phyloP scores from a whole-genome alignment of 2,797 vertebrate species.

The Anguilla pacifica region DNA sequence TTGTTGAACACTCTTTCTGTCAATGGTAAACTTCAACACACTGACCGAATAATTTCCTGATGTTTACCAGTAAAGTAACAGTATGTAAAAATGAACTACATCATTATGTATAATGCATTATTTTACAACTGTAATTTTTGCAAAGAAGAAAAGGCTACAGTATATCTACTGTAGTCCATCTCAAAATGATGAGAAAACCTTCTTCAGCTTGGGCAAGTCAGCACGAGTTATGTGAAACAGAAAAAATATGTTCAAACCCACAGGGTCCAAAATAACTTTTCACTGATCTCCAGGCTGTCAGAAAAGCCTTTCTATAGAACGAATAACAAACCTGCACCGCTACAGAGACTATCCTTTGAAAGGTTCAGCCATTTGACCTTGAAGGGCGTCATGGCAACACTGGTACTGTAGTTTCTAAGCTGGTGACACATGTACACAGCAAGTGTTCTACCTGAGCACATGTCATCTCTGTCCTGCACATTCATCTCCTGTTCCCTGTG shows the following conservation, averaged over 20 bases:
- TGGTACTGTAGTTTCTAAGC: not conserved
- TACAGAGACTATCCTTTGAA: not conserved
- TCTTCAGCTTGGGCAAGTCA: not conserved
- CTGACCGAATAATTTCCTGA: not conserved
- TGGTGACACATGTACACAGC: not conserved
- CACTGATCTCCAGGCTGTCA: not conserved
- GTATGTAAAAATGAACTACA: not conserved
- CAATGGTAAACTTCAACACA: not conserved
- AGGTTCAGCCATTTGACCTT: not conserved
- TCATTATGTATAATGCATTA: not conserved
- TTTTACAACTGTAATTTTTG: not conserved
- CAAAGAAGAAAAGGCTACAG: not conserved
- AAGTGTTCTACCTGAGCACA: not conserved
- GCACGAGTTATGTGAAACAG: not conserved
- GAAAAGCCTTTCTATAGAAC: not conserved
- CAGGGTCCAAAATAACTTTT: slow-evolving; percentile 9
- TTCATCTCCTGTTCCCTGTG: not conserved
- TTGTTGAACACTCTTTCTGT: not conserved
- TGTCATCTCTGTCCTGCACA: not conserved
- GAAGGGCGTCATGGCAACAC: not conserved
- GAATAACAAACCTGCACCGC: not conserved
- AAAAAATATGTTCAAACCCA: slow-evolving; percentile 9
- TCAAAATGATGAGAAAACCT: not conserved
- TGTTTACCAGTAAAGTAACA: not conserved
- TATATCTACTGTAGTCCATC: not conserved